phyloP scores from a whole-genome alignment of 92 coral and sea anemone species.

The Muricea muricata region DNA sequence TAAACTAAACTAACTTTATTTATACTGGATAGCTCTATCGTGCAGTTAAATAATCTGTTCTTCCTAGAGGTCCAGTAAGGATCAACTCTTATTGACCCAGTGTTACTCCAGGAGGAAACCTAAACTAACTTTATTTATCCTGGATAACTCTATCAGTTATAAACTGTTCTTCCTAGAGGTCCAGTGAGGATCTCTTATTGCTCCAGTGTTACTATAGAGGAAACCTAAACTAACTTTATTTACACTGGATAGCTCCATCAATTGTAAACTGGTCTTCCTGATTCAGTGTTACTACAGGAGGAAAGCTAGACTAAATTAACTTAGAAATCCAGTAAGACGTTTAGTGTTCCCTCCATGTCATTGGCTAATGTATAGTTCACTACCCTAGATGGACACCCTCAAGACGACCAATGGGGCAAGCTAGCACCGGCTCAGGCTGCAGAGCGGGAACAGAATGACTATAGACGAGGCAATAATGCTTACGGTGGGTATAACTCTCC shows the following conservation, averaged over 20 bases:
- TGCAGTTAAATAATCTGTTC: too few relatives aligned
- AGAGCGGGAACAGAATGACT: constrained; percentile 4
- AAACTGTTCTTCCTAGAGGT: too few relatives aligned
- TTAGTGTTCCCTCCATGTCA: neutral
- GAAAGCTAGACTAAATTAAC: neutral
- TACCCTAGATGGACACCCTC: constrained; percentile 31
- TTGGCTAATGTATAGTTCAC: neutral
- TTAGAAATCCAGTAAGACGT: neutral
- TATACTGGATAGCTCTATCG: neutral
- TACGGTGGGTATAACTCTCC: neutral
- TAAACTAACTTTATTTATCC: too few relatives aligned
- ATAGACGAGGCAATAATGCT: neutral
- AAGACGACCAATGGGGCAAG: constrained; percentile 27
- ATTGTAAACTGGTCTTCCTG: too few relatives aligned
- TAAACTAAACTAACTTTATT: neutral
- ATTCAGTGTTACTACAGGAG: constrained; percentile 3
- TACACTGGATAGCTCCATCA: neutral
- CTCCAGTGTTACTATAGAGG: too few relatives aligned
- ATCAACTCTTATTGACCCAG: too few relatives aligned
- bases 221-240: neutral
- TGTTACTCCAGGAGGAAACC: too few relatives aligned
- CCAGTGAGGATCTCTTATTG: too few relatives aligned
- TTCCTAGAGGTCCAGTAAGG: too few relatives aligned
- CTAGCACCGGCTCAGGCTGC: constrained; percentile 41
- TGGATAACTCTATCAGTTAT: too few relatives aligned